phyloP scores from a whole-genome alignment of 35 echinoderm and acorn worm genomes.

The Heliocidaris erythrogramma region DNA sequence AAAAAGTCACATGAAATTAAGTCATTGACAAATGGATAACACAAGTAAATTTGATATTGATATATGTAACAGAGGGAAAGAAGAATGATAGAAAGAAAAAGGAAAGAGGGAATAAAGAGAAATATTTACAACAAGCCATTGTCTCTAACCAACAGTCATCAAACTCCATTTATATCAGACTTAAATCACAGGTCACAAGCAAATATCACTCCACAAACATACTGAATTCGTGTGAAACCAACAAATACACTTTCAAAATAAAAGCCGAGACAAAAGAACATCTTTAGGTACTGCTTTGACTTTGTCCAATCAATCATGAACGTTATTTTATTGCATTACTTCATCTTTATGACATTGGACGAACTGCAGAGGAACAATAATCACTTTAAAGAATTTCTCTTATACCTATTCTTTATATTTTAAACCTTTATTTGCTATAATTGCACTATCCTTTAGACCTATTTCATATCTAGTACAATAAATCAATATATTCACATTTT shows the following conservation, averaged over 20 bases:
- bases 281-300: background rate
- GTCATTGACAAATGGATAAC: too few species aligned
- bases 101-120: too few species aligned
- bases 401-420: background rate
- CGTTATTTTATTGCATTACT: background rate
- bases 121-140: too few species aligned
- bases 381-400: background rate
- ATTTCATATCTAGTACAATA: background rate
- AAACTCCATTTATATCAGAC: too few species aligned
- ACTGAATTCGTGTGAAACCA: too few species aligned
- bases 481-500: background rate
- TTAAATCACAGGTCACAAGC: too few species aligned
- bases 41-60: too few species aligned
- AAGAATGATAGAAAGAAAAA: too few species aligned
- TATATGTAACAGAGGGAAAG: too few species aligned
- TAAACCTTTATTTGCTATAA: conserved; percentile 1
- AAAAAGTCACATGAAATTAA: too few species aligned
- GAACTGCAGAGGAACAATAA: background rate
- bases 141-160: too few species aligned
- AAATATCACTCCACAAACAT: too few species aligned
- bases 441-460: background rate
- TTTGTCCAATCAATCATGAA: background rate
- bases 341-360: background rate
- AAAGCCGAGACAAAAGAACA: background rate
- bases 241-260: background rate